Evolutionary conservation across 2,888 invertebrate genomes (phyloP), one percentile per base, ranked within the genome.

Genomic region (Suillia variegata): DNA sequence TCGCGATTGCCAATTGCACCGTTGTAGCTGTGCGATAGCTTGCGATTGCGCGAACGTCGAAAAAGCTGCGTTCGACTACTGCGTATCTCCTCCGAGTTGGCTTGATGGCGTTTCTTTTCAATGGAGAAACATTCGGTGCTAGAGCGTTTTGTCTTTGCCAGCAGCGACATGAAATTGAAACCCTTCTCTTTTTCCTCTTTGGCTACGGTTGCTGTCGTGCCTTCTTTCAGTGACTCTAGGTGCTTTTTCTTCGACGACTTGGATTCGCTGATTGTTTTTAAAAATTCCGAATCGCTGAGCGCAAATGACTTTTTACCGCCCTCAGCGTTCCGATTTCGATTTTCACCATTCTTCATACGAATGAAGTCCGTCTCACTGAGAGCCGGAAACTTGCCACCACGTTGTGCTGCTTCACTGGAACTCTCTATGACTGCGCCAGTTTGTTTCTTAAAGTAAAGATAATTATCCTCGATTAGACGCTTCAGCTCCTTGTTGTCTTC

Each of bases 401-500:
- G 50, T 2, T n/a, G 20, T 0, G 58, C 51, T 13, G 20, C 22
- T 17, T n/a, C 21, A 21, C 34, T 31, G 21, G 38, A n/a, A 13
- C 10, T 17, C 26, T 2, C 50, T 52, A 10, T 59, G 15, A 33
- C 67, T 2, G 61, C 62, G 1, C 62, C 67, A 2, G 70, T 70
- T 64, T 82, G 82, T 62, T 77, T 76, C 57, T 78, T 81, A 61
- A 73, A 82, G 66, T 80, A 82, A 64, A 82, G 70, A 65, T 80
- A 82, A 61, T 82, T 82, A 59, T 82, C 80, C 60, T 82, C 82
- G 60, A 82, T 82, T 31, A 82, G 78, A 20, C 82, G 79, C 61
- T 82, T 82, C 47, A 82, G 67, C 61, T 82, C 82, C 61, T 80
- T 80, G 70, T 82, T 81, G 62, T 82, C 82, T 62, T 82, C 81